A percentile compares a stretch with the other conserved stretches of the same genome.
Conservation (phyloP, 2,888 invertebrate species). For the Cylindroiulus punctatus region DNA sequence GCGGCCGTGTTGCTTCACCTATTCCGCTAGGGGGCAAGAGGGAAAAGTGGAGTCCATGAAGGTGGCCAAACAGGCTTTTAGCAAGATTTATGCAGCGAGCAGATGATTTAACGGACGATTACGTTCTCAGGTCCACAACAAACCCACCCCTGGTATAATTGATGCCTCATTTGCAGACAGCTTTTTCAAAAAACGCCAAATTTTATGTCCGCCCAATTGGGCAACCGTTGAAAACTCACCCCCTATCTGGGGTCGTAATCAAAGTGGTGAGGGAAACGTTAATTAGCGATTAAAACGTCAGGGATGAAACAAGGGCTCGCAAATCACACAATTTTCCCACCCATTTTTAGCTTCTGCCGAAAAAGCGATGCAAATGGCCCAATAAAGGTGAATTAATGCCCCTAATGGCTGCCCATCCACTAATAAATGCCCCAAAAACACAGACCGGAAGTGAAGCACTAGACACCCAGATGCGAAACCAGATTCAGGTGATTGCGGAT, state of each 20-base stretch:
- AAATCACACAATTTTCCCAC: constrained; percentile 8
- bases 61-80: constrained; percentile 43
- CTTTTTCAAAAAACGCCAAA: not conserved
- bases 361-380: not conserved
- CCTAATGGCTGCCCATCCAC: not conserved
- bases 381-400: constrained; percentile 4
- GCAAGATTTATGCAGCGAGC: not conserved
- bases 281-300: constrained; percentile 45
- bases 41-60: not conserved
- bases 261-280: constrained; percentile 30
- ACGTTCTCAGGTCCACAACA: not conserved
- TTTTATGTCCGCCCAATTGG: constrained; percentile 13
- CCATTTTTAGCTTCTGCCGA: constrained; percentile 2
- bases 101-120: constrained; percentile 47
- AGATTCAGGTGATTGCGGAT: not conserved
- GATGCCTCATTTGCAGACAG: constrained; percentile 30
- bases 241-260: not conserved
- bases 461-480: not conserved
- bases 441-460: not conserved
- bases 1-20: not conserved
- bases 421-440: not conserved
- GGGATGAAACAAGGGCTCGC: not conserved
- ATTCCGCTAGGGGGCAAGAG: not conserved
- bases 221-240: not conserved
- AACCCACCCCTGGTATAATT: constrained; percentile 5